phyloP scores from a whole-genome alignment of 2,113 vertebrate genomes.

The Marmota monax region DNA sequence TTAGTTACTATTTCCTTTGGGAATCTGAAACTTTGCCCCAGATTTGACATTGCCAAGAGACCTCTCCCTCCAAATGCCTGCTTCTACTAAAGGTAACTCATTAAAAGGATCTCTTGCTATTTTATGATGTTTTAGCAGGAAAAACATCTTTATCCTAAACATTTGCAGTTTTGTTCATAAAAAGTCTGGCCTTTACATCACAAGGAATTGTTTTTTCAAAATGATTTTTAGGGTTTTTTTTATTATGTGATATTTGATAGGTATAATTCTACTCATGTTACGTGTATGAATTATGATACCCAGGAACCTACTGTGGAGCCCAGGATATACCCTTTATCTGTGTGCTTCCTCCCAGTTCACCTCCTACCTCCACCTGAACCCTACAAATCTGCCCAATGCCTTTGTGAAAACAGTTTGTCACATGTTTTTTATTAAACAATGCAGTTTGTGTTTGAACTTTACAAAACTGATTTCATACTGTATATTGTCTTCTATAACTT shows the following conservation, averaged over 20 bases:
- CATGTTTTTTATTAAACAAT: neutral
- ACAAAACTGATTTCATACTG: neutral
- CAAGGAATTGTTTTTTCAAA: neutral
- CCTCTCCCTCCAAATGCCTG: neutral
- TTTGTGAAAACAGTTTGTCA: neutral
- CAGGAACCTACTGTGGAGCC: fast-evolving
- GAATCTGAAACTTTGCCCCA: neutral
- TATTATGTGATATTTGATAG: neutral
- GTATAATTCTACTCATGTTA: neutral
- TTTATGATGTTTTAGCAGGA: neutral
- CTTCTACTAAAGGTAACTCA: neutral
- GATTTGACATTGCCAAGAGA: neutral
- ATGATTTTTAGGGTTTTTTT: neutral
- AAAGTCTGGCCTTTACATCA: neutral
- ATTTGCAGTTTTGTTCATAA: neutral
- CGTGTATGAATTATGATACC: neutral
- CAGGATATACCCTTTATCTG: fast-evolving
- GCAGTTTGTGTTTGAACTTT: neutral
- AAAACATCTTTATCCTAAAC: neutral
- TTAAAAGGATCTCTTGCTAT: neutral
- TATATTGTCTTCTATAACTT: neutral
- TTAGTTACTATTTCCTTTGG: neutral
- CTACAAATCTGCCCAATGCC: neutral
- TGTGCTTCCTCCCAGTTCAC: too few species aligned
- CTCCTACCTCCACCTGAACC: too few species aligned